Evolutionary conservation across 2,797 vertebrate species (phyloP).

Genomic region (Halcyon leucocephala): DNA sequence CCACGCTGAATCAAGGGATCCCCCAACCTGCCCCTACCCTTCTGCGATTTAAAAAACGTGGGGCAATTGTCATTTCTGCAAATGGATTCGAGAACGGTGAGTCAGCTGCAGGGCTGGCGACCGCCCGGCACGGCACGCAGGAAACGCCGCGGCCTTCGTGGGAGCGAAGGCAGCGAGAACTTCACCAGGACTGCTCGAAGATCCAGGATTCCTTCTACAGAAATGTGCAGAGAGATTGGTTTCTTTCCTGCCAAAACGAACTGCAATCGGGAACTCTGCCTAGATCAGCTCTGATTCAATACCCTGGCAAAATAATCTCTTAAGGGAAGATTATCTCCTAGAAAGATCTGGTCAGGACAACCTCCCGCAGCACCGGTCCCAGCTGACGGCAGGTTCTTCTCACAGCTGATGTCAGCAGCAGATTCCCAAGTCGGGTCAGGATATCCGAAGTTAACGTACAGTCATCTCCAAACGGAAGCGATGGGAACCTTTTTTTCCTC

Average conservation of each 20-base stretch:
- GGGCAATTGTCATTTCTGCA: not conserved
- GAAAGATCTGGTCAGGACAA: slow-evolving; percentile 11
- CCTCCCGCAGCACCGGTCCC: not conserved
- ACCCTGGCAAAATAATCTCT: not conserved
- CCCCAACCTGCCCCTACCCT: not conserved
- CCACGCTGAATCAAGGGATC: slow-evolving; percentile 13
- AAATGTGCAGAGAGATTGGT: not conserved
- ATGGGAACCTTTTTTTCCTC: not conserved
- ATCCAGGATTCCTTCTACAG: not conserved
- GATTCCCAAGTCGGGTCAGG: not conserved
- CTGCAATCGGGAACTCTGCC: slow-evolving; percentile 20
- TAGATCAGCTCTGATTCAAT: slow-evolving; percentile 23
- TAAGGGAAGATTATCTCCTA: not conserved
- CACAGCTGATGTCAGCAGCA: not conserved
- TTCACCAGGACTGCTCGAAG: not conserved
- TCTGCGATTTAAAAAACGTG: not conserved
- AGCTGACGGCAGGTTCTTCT: not conserved
- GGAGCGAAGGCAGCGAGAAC: not conserved
- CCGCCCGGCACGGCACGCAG: not conserved
- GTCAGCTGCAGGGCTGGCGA: not conserved
- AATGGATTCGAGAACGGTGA: not conserved
- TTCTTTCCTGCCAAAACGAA: slow-evolving; percentile 21
- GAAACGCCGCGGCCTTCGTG: not conserved
- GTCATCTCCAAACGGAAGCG: not conserved
- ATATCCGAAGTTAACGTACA: not conserved